phyloP scores from a whole-genome alignment of 2,888 invertebrate genomes.

The Napeogenes inachia region DNA sequence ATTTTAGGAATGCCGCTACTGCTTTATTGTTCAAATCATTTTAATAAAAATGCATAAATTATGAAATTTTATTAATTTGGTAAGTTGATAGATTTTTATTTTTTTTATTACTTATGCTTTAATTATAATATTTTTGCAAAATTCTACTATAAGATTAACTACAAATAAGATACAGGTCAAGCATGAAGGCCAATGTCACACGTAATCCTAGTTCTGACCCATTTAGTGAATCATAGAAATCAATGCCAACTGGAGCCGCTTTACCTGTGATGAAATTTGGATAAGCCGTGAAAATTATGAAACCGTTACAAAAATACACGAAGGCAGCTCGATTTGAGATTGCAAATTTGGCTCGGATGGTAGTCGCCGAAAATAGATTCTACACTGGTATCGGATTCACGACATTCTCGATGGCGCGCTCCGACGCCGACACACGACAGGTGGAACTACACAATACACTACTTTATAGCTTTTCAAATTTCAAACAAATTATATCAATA shows the following conservation, averaged over 20 bases:
- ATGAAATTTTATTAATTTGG: no score
- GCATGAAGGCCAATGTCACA: constrained; percentile 68
- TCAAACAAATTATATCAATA: no score
- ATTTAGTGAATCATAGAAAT: constrained; percentile 10
- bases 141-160: background rate
- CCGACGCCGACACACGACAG: constrained; percentile 36
- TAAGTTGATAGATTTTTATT: no score
- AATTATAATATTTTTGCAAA: background rate
- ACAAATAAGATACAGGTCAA: constrained; percentile 41
- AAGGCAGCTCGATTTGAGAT: constrained; percentile 70
- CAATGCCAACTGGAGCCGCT: constrained; percentile 26
- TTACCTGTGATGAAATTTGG: constrained; percentile 31
- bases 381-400: constrained; percentile 70
- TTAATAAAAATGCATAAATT: background rate
- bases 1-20: constrained; percentile 11
- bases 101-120: background rate
- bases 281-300: constrained; percentile 57
- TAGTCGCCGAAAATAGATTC: constrained; percentile 65
- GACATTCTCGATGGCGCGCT: constrained; percentile 45
- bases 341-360: constrained; percentile 74
- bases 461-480: background rate
- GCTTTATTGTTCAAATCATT: no score
- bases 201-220: constrained; percentile 36
- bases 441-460: constrained; percentile 31
- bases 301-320: constrained; percentile 70